Conservation (phyloP, 1,140 invertebrate genomes). For the Panagrolaimus sp. region DNA sequence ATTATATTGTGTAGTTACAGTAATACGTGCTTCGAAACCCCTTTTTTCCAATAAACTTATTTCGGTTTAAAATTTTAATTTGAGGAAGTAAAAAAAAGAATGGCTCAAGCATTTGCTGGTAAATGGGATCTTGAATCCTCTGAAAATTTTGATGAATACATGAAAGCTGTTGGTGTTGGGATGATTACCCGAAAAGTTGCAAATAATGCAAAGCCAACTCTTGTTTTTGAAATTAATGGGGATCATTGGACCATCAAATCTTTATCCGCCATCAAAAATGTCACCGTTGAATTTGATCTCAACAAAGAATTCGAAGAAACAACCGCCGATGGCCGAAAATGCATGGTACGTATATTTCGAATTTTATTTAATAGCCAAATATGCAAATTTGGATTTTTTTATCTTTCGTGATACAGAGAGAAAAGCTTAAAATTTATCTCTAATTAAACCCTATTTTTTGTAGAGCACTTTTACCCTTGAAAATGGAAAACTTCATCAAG, state of each 20-base stretch:
- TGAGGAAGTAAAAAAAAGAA: too few species aligned
- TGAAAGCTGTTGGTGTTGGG: constrained; percentile 33
- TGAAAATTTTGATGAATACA: constrained; percentile 41
- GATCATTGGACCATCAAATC: constrained; percentile 26
- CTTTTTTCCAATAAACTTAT: too few species aligned
- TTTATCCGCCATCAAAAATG: constrained; percentile 31
- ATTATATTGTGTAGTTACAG: too few species aligned
- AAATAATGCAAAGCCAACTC: constrained; percentile 23
- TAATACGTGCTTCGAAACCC: too few species aligned
- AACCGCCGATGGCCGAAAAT: constrained; percentile 16
- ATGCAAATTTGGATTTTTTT: not conserved
- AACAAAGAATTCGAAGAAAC: constrained; percentile 17
- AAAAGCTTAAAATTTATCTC: too few species aligned
- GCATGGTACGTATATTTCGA: not conserved
- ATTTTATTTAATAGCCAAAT: not conserved
- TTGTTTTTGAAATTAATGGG: constrained; percentile 23
- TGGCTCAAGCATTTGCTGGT: constrained; percentile 27
- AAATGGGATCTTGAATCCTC: constrained; percentile 31
- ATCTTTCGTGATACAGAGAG: too few species aligned
- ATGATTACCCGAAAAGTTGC: constrained; percentile 33
- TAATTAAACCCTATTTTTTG: not conserved
- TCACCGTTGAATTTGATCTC: constrained; percentile 8
- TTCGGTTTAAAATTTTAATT: too few species aligned
- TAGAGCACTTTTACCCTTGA: constrained; percentile 10
- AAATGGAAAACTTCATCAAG: constrained; percentile 15